Percentiles rank a stretch among this genome's conserved stretches.
Evolutionary conservation across 92 coral and sea anemone genomes (phyloP).

Genomic region (Porites cylindrica): DNA sequence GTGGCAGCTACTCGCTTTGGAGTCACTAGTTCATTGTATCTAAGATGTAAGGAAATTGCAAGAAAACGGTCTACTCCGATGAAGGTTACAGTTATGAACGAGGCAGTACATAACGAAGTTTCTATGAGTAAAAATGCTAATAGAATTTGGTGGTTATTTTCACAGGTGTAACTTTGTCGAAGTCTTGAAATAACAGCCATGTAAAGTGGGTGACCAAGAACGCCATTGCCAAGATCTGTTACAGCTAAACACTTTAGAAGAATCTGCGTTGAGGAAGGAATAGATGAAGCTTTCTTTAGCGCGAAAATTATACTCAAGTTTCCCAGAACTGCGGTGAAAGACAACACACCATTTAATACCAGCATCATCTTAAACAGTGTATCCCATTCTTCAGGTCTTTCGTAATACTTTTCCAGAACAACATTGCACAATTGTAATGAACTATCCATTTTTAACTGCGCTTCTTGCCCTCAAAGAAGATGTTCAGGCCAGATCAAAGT

Average conservation of each 20-base stretch:
- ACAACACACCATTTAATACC: constrained; percentile 1
- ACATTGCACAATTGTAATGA: background rate
- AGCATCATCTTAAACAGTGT: background rate
- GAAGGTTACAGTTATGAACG: background rate
- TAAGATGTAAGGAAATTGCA: constrained; percentile 19
- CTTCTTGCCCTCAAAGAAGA: background rate
- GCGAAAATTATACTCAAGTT: constrained; percentile 21
- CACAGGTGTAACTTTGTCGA: constrained; percentile 16
- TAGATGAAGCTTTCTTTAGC: constrained; percentile 17
- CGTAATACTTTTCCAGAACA: constrained; percentile 13
- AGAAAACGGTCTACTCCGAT: constrained; percentile 37
- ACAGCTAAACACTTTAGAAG: constrained; percentile 13
- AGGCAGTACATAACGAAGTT: background rate
- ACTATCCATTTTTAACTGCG: background rate
- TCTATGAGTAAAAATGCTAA: background rate
- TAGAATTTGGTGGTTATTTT: constrained; percentile 5
- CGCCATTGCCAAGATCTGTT: constrained; percentile 23
- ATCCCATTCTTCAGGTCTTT: constrained; percentile 8
- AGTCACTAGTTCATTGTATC: constrained; percentile 27
- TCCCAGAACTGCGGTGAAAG: constrained; percentile 27
- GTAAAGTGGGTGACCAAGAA: constrained; percentile 21
- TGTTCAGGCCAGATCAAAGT: background rate
- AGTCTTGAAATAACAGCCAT: constrained; percentile 14
- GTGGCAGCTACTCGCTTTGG: constrained; percentile 5
- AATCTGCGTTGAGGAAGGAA: constrained; percentile 5